Conservation (phyloP, 1,140 invertebrate species). For the Aphelinus atriplicis region DNA sequence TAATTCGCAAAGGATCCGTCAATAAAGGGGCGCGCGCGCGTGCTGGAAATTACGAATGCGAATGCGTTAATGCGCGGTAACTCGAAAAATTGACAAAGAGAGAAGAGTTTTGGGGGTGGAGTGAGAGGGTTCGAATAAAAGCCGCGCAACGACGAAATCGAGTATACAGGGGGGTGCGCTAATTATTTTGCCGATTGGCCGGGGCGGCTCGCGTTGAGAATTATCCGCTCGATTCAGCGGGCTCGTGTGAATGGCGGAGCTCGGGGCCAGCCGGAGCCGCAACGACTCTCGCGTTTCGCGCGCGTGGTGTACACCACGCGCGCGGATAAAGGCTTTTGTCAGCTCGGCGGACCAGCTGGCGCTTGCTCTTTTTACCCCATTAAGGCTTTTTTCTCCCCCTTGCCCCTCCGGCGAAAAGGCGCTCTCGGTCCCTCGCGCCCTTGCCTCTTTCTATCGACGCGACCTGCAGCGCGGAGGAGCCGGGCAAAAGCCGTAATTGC, state of each 20-base stretch:
- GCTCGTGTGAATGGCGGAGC: background rate
- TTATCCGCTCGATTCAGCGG: background rate
- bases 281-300: too few relatives aligned
- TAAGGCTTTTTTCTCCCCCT: background rate
- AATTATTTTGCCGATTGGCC: background rate
- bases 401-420: background rate
- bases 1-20: too few relatives aligned
- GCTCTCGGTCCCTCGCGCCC: background rate
- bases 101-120: too few relatives aligned
- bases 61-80: too few relatives aligned
- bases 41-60: too few relatives aligned
- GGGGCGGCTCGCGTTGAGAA: background rate
- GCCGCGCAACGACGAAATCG: too few relatives aligned
- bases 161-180: background rate
- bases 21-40: too few relatives aligned
- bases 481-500: background rate
- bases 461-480: background rate
- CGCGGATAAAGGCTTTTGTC: background rate
- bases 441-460: too few relatives aligned
- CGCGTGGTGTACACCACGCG: background rate
- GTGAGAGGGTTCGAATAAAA: too few relatives aligned
- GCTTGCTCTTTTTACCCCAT: background rate
- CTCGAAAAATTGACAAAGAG: too few relatives aligned
- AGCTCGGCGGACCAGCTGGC: too few relatives aligned
- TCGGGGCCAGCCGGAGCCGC: too few relatives aligned